phyloP scores from a whole-genome alignment of 1,140 invertebrate species.

The Drosophila melanica region DNA sequence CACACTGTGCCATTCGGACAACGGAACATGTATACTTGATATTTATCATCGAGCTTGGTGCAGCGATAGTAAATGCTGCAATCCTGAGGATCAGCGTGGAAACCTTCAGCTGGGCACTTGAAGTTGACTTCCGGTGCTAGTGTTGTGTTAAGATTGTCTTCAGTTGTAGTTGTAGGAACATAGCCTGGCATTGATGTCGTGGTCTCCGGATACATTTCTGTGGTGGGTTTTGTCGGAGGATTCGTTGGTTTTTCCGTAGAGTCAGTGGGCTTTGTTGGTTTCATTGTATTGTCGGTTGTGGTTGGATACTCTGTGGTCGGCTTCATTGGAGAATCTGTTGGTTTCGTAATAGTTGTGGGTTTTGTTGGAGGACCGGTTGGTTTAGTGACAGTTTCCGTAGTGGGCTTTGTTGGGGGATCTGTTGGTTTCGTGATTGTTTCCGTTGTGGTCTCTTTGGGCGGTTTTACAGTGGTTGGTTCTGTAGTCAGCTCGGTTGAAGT shows the following conservation, averaged over 20 bases:
- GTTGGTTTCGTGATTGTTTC: conserved; percentile 37
- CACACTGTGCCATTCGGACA: conserved; percentile 88
- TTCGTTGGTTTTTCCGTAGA: conserved; percentile 31
- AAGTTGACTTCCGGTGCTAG: conserved; percentile 53
- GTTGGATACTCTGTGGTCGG: conserved; percentile 43
- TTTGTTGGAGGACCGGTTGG: conserved; percentile 27
- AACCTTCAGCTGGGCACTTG: conserved; percentile 65
- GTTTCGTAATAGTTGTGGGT: conserved; percentile 35
- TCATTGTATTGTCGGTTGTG: conserved; percentile 1
- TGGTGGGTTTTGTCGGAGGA: conserved; percentile 29
- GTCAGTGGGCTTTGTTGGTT: conserved; percentile 42
- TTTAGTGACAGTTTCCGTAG: conserved; percentile 25
- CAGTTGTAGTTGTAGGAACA: conserved; percentile 50
- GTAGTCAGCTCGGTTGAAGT: conserved; percentile 10
- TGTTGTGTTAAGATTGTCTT: conserved; percentile 44
- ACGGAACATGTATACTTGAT: conserved; percentile 86
- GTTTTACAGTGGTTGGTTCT: conserved; percentile 28
- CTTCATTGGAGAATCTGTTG: conserved; percentile 48
- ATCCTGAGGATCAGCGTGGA: conserved; percentile 83
- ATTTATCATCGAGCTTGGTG: conserved; percentile 85
- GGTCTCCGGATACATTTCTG: conserved; percentile 24
- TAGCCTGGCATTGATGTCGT: conserved; percentile 37
- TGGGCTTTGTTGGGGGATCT: conserved; percentile 2
- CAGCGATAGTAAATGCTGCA: conserved; percentile 90
- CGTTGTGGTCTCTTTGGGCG: conserved; percentile 30